These are phyloP conservation scores for Campoplex nolae DNA, from an alignment of 2,888 invertebrate genomes.

Conservation along the genomic window DNA sequence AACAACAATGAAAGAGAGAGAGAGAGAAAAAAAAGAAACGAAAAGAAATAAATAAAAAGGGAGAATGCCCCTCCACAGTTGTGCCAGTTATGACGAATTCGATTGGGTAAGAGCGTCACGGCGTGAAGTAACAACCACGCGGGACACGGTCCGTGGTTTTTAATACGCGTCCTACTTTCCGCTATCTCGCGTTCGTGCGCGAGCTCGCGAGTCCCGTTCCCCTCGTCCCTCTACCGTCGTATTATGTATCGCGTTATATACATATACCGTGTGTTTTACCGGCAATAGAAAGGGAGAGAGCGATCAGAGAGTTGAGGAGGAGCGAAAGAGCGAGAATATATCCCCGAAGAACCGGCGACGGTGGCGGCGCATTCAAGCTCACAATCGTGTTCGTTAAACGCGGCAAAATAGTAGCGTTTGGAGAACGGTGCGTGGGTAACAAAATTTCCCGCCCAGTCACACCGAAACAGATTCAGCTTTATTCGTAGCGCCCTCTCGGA, in stretches of 20 bases:
- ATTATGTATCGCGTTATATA: conserved; percentile 28
- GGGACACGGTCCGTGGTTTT: conserved; percentile 84
- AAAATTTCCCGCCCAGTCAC: conserved; percentile 15
- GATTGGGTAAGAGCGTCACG: conserved; percentile 81
- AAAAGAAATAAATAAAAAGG: conserved; percentile 24
- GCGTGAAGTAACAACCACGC: conserved; percentile 76
- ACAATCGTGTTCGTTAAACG: conserved; percentile 29
- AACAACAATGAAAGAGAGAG: too few species aligned
- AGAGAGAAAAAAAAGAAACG: background rate
- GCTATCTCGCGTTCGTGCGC: conserved; percentile 76
- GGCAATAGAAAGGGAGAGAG: conserved; percentile 25
- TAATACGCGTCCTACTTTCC: conserved; percentile 85
- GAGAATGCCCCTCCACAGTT: conserved; percentile 53
- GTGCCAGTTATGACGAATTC: conserved; percentile 83
- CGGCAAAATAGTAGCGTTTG: conserved; percentile 45
- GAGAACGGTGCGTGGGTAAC: conserved; percentile 39
- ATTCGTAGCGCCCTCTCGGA: background rate
- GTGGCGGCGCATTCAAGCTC: background rate
- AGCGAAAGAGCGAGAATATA: conserved; percentile 24
- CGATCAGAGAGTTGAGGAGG: conserved; percentile 39
- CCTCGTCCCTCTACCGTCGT: conserved; percentile 5
- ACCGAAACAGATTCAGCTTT: conserved; percentile 1
- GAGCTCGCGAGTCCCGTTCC: conserved; percentile 58
- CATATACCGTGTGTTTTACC: conserved; percentile 24
- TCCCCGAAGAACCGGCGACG: conserved; percentile 23